Percentiles rank a stretch among this genome's conserved stretches.
Evolutionary conservation across 1,140 invertebrate species (phyloP).

Genomic region (Trachymyrmex cornetzi): DNA sequence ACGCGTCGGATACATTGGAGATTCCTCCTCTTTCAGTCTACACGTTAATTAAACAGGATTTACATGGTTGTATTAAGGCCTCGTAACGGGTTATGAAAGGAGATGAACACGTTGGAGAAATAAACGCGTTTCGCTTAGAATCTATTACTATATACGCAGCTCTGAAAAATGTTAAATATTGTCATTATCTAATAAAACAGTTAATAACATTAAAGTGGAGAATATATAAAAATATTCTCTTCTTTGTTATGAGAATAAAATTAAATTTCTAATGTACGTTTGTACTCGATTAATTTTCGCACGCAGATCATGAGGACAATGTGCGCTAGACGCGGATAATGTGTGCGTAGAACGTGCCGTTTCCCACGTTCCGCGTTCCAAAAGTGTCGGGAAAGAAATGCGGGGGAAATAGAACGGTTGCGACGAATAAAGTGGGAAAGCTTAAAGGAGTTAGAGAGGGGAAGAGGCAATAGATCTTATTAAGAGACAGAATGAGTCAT

Average conservation of each 20-base stretch:
- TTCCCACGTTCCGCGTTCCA: constrained; percentile 2
- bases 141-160: background rate
- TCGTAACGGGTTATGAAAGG: constrained; percentile 66
- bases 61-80: constrained; percentile 63
- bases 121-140: background rate
- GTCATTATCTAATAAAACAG: background rate
- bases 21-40: constrained; percentile 73
- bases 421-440: background rate
- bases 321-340: background rate
- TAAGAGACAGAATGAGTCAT: constrained; percentile 71
- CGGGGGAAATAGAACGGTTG: background rate
- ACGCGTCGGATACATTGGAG: constrained; percentile 73
- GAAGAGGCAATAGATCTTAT: constrained; percentile 69
- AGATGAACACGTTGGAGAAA: constrained; percentile 8
- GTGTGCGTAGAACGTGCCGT: background rate
- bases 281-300: constrained; percentile 17
- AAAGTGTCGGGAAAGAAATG: constrained; percentile 13
- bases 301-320: background rate
- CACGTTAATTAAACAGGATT: constrained; percentile 76
- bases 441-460: constrained; percentile 28
- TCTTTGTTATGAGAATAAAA: background rate
- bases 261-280: background rate
- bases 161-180: background rate
- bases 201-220: background rate
- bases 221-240: background rate